Percentiles rank a stretch among this genome's conserved stretches.
Conservation (phyloP, 2,797 vertebrate genomes). For the Poecilia picta region DNA sequence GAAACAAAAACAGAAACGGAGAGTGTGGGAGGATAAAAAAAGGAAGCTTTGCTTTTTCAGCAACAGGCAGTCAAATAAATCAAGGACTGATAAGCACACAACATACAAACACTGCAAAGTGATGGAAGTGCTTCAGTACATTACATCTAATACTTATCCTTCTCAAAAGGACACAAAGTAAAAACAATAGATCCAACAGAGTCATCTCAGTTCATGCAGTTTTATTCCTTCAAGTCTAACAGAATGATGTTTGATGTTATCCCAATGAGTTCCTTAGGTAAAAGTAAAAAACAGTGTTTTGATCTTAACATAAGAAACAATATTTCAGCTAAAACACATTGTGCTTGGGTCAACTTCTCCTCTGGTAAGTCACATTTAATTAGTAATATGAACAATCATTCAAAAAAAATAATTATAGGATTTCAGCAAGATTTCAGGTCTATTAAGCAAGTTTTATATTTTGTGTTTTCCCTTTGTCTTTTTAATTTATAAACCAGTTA, state of each 20-base stretch:
- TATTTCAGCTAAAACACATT: neutral
- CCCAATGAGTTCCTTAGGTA: neutral
- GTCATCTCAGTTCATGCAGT: neutral
- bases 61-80: slow-evolving; percentile 23
- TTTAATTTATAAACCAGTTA: neutral
- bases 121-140: slow-evolving; percentile 48
- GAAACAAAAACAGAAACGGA: slow-evolving; percentile 32
- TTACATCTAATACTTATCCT: slow-evolving; percentile 68
- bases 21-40: slow-evolving; percentile 36
- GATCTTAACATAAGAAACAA: neutral
- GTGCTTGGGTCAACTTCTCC: neutral
- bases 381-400: no score
- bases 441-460: neutral
- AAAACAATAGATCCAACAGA: slow-evolving; percentile 47
- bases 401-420: no score
- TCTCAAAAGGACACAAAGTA: slow-evolving; percentile 50
- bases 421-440: no score
- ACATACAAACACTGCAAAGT: slow-evolving; percentile 14
- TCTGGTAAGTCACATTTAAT: no score
- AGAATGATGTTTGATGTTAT: neutral
- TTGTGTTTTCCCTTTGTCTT: neutral
- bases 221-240: neutral
- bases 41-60: slow-evolving; percentile 32
- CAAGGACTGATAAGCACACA: slow-evolving; percentile 21
- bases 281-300: neutral